A percentile compares a stretch with the other conserved stretches of the same genome.
phyloP scores from a whole-genome alignment of 2,888 invertebrate genomes.

The Congeria kusceri region DNA sequence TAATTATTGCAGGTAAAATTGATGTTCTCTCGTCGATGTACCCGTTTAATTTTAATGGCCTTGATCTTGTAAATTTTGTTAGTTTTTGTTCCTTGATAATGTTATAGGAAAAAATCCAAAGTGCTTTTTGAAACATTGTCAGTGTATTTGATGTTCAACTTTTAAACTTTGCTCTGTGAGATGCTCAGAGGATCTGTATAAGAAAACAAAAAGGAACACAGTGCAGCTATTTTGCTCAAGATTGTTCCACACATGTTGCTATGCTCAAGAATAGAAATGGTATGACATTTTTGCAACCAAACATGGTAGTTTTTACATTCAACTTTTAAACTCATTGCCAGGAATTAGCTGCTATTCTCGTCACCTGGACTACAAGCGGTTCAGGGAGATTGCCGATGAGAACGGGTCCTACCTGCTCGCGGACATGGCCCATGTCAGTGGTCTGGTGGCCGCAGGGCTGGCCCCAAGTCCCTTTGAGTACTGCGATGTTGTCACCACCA shows the following conservation, averaged over 20 bases:
- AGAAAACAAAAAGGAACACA: too few species aligned
- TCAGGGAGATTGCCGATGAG: constrained; percentile 90
- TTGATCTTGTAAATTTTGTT: not conserved
- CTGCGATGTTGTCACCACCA: constrained; percentile 96
- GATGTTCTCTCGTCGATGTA: too few species aligned
- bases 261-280: too few species aligned
- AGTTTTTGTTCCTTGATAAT: not conserved
- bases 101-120: not conserved
- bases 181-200: too few species aligned
- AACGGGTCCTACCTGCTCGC: constrained; percentile 95
- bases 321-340: constrained; percentile 88
- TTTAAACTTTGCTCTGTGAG: too few species aligned
- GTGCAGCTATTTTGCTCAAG: too few species aligned
- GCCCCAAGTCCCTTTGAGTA: constrained; percentile 96
- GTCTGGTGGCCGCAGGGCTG: constrained; percentile 94
- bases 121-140: too few species aligned
- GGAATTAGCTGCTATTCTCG: constrained; percentile 97
- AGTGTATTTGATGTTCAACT: too few species aligned
- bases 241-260: too few species aligned
- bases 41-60: not conserved
- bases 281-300: too few species aligned
- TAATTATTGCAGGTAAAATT: constrained; percentile 93
- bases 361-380: constrained; percentile 95
- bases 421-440: constrained; percentile 98
- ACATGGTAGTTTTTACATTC: too few species aligned